Base-by-base conservation (phyloP, 2,113 vertebrate genomes). In the Carlito syrichta region DNA sequence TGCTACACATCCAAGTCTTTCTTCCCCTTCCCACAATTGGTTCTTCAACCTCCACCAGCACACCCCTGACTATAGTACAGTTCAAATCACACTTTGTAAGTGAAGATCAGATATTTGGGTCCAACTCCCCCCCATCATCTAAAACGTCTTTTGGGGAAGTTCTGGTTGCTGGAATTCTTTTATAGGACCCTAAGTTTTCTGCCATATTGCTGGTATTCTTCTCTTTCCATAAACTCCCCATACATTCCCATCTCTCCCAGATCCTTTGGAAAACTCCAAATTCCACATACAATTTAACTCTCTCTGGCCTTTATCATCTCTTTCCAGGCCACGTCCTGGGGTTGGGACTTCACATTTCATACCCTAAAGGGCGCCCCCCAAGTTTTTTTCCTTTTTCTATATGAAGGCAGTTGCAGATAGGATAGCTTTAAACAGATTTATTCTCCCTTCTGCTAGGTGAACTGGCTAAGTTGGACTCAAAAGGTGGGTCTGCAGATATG, bases 401-500 rank as follows among this genome's bases (percentile, higher is more conserved):
- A 1, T 4, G 85, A 89, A 86, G 54, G 56, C 48, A 19, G 32
- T 50, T 79, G 45, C 52, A 68, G 87, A 62, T 17, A 40, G 30
- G 50, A 13, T 38, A 50, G 45, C 62, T 94, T 84, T 52, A 89
- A 77, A 87, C 1, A 85, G 82, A 84, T 68, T 79, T 74, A 5
- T 32, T 62, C 58, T 79, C 71, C n/a, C 45, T 58, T 8, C 78
- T 76, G 56, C 58, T 35, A 1, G 27, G 56, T 1, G 12, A 81
- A 38, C 38, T 38, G 62, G 60, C 52, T 60, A n/a, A 69, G 74
- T 76, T 63, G 83, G 52, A 82, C 74, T 86, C 56, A 71, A 87
- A 86, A 89, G 86, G 87, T 76, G 27, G 56, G 40, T 77, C 45
- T 84, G 54, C 27, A 91, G 79, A 50, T 89, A 81, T 84, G 8